Evolutionary conservation across 2,888 invertebrate genomes (phyloP), one percentile per base, ranked within the genome.

Genomic region (Spodoptera exigua): DNA sequence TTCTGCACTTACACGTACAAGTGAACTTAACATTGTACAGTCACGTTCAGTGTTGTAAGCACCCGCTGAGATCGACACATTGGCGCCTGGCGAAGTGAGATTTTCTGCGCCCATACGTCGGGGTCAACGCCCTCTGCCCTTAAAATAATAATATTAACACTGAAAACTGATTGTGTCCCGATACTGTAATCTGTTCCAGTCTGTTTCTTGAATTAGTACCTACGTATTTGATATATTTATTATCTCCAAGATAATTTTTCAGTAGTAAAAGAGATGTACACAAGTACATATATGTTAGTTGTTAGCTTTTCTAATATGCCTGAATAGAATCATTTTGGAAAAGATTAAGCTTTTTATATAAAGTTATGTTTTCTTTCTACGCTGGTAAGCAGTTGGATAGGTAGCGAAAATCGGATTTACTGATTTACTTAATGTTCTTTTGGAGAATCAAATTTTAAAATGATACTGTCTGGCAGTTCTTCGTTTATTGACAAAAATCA

Each of bases 1-100:
- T 70, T 68, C 52, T 55, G 51, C 48, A 52, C 47, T 41, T 18
- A 52, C 34, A 65, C 65, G 61, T 70, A 46, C 51, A 11, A 21
- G 46, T 36, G 45, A 56, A 56, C 14, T 46, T 61, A 55, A 56
- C 41, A 58, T 44, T 32, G 61, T 64, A 55, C 64, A 60, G 53
- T 56, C 62, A 45, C 54, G 59, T 52, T 34, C 58, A 67, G 59
- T 61, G 52, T 71, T 62, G 62, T 61, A 10, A 61, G 51, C 75
- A 58, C 79, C 79, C 76, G 79, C 79, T 76, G 79, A 35, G 78
- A 71, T 76, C 79, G 79, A 69, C 78, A 57, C 52, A 62, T 64
- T 18, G 79, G 79, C 79, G 79, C 79, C 78, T 68, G n/a, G 40
- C 27, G 69, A 64, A 47, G 58, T 32, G 35, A 64, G 75, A 70